Base-by-base conservation (phyloP, 2,797 vertebrate species). In the Melanotaenia trifasciata region DNA sequence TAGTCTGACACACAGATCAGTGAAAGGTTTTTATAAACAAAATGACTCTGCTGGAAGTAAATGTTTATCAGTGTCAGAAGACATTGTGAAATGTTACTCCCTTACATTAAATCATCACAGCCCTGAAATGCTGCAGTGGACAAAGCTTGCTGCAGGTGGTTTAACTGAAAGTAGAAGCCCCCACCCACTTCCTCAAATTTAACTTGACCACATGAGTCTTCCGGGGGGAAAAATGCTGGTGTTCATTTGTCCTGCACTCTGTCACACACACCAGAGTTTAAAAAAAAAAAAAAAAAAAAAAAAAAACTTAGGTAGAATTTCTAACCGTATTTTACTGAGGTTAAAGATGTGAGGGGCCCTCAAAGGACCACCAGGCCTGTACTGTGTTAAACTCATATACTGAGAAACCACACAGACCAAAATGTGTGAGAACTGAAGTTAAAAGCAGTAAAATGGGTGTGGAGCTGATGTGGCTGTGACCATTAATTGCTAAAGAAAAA, bases 351-450 rank as follows among this genome's bases (percentile, higher is more conserved):
- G 85, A 88, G 88, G 84, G 89, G 89, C 88, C 90, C 88, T 60
- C 64, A 72, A 64, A 65, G 80, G 78, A 83, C 83, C 86, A 78
- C 67, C 56, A 60, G 58, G 58, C 45, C 67, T 81, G 28, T 18
- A 45, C 74, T 67, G 67, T 69, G 69, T 89, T 57, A 72, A 81
- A 62, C 45, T 72, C 45, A 57, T 67, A 58, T 38, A 78, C 79
- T 70, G 65, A 79, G 54, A 91, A 93, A 92, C 92, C 91, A 91
- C 91, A 90, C 58, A 74, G 61, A 87, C 84, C 85, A 83, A 77
- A 82, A 32, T 73, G 64, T 73, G 63, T 84, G 80, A 85, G 73
- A 86, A 70, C 47, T 72, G 5, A 32, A 67, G 64, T 56, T 64
- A 78, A 84, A 83, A 58, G 60, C 32, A 70, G 75, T 63, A 67